Conservation (phyloP, 2,797 vertebrate species). For the Premnoplex brunnescens region DNA sequence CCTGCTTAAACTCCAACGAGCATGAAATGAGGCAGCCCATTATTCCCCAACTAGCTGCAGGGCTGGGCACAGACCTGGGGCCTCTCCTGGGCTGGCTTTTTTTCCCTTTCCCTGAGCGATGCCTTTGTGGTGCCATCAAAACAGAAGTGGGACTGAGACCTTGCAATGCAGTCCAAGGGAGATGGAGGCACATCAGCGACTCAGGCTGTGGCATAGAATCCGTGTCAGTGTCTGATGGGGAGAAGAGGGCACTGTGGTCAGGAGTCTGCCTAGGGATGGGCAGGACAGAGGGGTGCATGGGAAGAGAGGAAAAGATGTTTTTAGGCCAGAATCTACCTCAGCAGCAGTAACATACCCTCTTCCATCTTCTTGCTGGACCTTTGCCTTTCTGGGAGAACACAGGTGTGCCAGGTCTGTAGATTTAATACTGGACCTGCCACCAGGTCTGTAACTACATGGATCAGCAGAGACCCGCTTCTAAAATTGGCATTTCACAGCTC, state of each 20-base stretch:
- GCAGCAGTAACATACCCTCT: not conserved
- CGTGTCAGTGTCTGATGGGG: not conserved
- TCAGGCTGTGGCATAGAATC: not conserved
- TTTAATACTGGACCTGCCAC: not conserved
- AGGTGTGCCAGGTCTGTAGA: not conserved
- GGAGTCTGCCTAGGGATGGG: not conserved
- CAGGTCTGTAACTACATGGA: fast-evolving
- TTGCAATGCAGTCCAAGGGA: not conserved
- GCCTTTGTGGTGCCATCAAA: not conserved
- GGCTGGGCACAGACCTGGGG: not conserved
- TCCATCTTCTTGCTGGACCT: not conserved
- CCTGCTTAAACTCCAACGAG: not conserved
- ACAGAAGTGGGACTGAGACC: not conserved
- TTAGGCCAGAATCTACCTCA: not conserved
- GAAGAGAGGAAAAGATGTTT: not conserved
- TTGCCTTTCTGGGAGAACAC: not conserved
- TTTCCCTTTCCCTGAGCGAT: not conserved
- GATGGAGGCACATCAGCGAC: not conserved
- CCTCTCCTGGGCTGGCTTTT: not conserved
- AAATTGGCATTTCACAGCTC: not conserved
- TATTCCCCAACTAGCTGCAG: not conserved
- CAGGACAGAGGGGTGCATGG: not conserved
- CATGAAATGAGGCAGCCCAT: not conserved
- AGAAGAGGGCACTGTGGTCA: not conserved
- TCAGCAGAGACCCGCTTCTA: not conserved